Conservation (phyloP, 2,113 vertebrate species). For the Serinus canaria region DNA sequence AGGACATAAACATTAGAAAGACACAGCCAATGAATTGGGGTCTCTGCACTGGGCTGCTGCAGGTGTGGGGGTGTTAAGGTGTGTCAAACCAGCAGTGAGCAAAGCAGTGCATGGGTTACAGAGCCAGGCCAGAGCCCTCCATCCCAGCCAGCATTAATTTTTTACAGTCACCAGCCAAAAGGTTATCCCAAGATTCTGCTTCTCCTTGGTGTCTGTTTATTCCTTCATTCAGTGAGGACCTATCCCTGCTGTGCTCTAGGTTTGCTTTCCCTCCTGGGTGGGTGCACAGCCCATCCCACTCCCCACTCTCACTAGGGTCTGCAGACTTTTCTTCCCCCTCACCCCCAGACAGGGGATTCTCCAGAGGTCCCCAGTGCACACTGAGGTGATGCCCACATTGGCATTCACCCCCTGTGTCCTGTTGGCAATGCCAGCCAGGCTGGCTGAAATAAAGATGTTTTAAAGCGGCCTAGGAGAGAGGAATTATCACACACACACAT, state of each 20-base stretch:
- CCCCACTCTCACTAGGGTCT: neutral
- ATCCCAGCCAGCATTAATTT: fast-evolving
- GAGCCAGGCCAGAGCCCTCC: neutral
- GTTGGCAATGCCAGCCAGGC: neutral
- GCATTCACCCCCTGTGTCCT: neutral
- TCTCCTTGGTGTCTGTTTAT: too few species aligned
- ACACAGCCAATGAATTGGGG: neutral
- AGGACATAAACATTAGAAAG: neutral
- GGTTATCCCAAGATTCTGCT: neutral
- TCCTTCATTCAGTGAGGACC: too few species aligned
- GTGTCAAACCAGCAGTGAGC: neutral
- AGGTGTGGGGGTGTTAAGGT: neutral
- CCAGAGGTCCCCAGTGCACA: neutral
- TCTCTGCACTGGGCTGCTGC: neutral
- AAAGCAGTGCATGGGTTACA: neutral
- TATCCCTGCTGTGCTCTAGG: neutral
- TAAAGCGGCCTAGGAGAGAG: neutral
- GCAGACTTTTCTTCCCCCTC: neutral
- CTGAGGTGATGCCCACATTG: neutral
- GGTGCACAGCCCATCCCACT: neutral
- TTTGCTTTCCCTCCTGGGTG: neutral
- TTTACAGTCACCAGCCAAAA: neutral
- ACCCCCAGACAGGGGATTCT: neutral
- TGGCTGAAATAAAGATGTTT: neutral
- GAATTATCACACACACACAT: neutral